Evolutionary conservation across 2,888 invertebrate species (phyloP), one percentile per base, ranked within the genome.

Genomic region (Pseudococcus viburni): DNA sequence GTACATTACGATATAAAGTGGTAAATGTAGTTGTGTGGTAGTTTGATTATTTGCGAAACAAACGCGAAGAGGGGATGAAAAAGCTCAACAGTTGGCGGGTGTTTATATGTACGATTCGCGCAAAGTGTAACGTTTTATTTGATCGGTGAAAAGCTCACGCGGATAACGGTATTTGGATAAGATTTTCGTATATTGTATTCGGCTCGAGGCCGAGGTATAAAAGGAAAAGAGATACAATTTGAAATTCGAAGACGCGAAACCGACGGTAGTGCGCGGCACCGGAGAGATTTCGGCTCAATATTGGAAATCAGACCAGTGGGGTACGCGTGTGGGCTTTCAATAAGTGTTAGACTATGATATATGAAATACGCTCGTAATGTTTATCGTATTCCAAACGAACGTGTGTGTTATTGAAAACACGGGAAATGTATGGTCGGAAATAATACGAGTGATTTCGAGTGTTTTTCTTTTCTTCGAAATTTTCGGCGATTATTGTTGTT

Each of bases 31-130:
- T 17, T 55, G 55, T n/a, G 19, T 7, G 59, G 59, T 19, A 9
- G 59, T 59, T 59, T 59, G 59, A 59, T 59, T 59, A 59, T 59
- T 59, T 59, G 59, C 59, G 59, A 59, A 59, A 59, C 19, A 59
- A 59, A 59, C 55, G 55, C 55, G 55, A 55, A 1, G 17, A 55
- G n/a, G 19, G 19, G 19, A 59, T 59, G 59, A 51, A 17, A 51
- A 59, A 59, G 59, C 59, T 59, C 59, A 59, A 59, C 59, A 59
- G 59, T 59, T 59, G 59, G 59, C 19, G 59, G 51, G 51, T 59
- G 19, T 59, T 19, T n/a, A 17, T 33, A 33, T 33, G 26, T 55
- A 19, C 59, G 59, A 19, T 59, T 59, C 19, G n/a, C n/a, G n/a
- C n/a, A n/a, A n/a, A 19, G 59, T 19, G 19, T n/a, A 59, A 9